Evolutionary conservation across 2,888 invertebrate genomes (phyloP), one percentile per base, ranked within the genome.

Genomic region (Argyresthia albistria): DNA sequence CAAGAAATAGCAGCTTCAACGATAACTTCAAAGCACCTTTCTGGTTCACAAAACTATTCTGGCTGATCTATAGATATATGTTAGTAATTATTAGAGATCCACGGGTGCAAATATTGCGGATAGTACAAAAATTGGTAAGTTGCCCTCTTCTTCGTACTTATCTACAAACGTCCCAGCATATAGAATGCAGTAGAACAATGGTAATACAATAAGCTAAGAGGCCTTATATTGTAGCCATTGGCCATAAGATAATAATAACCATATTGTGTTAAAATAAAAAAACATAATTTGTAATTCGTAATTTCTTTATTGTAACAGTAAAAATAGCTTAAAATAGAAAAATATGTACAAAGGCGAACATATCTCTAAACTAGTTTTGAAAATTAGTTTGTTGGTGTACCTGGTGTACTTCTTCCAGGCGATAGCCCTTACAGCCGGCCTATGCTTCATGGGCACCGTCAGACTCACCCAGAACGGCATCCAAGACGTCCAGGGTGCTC

Each of bases 401-500:
- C 25, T 25, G 6, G 6, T 25, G 6, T 25, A 25, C 9, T 39
- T 39, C 39, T 76, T 74, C 35, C 66, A 91, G 91, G 90, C 89
- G 1, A 91, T 92, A 60, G 96, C 94, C 0, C 52, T 95, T 1
- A 90, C 96, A 59, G 92, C 96, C 0, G 97, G 97, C 0, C 75
- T 96, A 16, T 95, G 97, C 64, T 98, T 95, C 76, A 88, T 93
- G 15, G 95, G 95, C 51, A 92, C 94, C 1, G 89, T 91, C 7
- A 80, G 89, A 0, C 80, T 91, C 0, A 93, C 93, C 47, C 97
- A 96, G 75, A 84, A 90, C 49, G 97, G 96, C 0, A 92, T 98
- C 16, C 95, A 96, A 69, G 94, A 96, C 25, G 92, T 96, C 0
- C 95, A 97, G 71, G 97, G 97, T 4, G 93, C 93, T 0, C 80